Evolutionary conservation across 2,797 vertebrate species (phyloP).

Genomic region (Neosalanx taihuensis): DNA sequence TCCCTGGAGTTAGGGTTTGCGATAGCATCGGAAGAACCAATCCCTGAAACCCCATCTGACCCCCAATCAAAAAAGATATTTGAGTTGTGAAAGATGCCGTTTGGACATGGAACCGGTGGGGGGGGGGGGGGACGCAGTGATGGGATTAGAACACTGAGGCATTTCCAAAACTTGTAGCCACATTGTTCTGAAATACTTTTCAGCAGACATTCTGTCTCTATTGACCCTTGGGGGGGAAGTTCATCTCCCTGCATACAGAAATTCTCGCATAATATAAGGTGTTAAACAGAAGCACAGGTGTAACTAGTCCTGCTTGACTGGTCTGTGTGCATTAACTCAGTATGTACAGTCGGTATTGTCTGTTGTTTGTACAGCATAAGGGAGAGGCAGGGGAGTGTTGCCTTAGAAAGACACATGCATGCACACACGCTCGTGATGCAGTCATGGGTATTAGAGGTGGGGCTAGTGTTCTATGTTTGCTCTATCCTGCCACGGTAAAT

Average conservation of each 20-base stretch:
- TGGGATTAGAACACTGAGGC: constrained; percentile 12
- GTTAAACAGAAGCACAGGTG: neutral
- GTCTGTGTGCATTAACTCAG: neutral
- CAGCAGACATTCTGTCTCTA: neutral
- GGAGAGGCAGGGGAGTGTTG: constrained; percentile 20
- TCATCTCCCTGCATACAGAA: neutral
- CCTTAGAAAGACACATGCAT: constrained; percentile 6
- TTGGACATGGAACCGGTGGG: too few species aligned
- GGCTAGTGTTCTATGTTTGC: neutral
- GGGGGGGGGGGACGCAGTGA: constrained; percentile 11
- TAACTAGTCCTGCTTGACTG: neutral
- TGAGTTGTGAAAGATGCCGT: neutral
- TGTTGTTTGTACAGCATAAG: constrained; percentile 19
- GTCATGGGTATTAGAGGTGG: constrained; percentile 1
- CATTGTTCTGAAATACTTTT: neutral
- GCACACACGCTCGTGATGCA: neutral
- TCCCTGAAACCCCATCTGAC: neutral
- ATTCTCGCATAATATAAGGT: neutral
- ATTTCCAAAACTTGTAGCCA: neutral
- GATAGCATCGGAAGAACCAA: neutral
- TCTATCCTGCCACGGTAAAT: too few species aligned
- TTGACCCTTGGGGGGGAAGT: neutral
- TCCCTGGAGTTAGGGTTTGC: constrained; percentile 26
- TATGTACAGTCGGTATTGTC: neutral
- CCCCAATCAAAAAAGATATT: neutral